Percentiles rank a stretch among this genome's conserved stretches.
Conservation (phyloP, 2,797 vertebrate genomes). For the Knipowitschia caucasica region DNA sequence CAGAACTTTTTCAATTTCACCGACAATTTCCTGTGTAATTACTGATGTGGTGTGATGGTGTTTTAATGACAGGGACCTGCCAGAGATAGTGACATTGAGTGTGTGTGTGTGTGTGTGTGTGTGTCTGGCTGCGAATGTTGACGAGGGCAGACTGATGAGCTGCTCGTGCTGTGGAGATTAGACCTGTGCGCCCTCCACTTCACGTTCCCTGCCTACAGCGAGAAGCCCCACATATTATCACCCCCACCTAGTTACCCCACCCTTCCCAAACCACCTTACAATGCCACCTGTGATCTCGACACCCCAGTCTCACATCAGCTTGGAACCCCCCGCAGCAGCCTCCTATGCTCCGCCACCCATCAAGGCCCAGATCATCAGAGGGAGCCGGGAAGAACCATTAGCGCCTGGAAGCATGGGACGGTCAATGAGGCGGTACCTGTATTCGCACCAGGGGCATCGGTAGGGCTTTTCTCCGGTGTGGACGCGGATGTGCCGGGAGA, state of each 20-base stretch:
- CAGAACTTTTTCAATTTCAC: slow-evolving; percentile 83
- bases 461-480: slow-evolving; percentile 98
- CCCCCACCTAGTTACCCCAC: not conserved
- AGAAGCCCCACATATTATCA: slow-evolving; percentile 26
- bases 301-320: slow-evolving; percentile 28
- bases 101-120: slow-evolving; percentile 38
- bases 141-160: slow-evolving; percentile 73
- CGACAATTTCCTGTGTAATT: slow-evolving; percentile 84
- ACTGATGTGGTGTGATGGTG: slow-evolving; percentile 77
- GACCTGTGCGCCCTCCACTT: slow-evolving; percentile 61
- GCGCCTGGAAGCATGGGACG: slow-evolving; percentile 39
- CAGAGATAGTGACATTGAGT: slow-evolving; percentile 64
- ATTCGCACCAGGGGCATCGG: slow-evolving; percentile 98
- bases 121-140: slow-evolving; percentile 59
- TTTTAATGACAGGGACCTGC: slow-evolving; percentile 78
- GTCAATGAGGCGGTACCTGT: slow-evolving; percentile 86
- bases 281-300: slow-evolving; percentile 58
- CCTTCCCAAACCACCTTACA: slow-evolving; percentile 40
- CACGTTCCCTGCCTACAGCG: slow-evolving; percentile 16
- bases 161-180: slow-evolving; percentile 68
- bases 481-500: slow-evolving; percentile 93
- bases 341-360: slow-evolving; percentile 42
- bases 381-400: slow-evolving; percentile 48
- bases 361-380: slow-evolving; percentile 57
- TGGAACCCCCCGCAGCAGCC: slow-evolving; percentile 12